phyloP scores from a whole-genome alignment of 2,888 invertebrate genomes.

The Pandemis corylana region DNA sequence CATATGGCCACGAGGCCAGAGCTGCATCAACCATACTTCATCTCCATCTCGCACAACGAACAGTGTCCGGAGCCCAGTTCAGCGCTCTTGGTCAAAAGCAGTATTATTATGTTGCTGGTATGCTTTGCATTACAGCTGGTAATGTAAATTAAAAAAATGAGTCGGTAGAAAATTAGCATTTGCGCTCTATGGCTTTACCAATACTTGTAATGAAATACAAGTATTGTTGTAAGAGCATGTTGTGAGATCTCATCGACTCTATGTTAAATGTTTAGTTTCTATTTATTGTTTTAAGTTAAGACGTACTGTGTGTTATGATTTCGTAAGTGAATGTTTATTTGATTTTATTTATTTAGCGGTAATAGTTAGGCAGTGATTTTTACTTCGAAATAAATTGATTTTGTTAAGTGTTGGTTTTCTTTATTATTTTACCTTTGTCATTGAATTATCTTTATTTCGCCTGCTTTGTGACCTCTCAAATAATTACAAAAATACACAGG shows the following conservation, averaged over 20 bases:
- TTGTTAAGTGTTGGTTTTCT: not conserved
- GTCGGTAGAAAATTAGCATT: not conserved
- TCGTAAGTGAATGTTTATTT: not conserved
- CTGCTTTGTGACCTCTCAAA: too few species aligned
- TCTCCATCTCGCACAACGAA: conserved; percentile 57
- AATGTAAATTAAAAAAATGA: conserved; percentile 45
- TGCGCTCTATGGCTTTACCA: not conserved
- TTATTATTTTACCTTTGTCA: not conserved
- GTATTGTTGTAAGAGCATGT: not conserved
- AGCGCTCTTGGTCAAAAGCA: conserved; percentile 63
- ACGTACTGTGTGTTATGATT: not conserved
- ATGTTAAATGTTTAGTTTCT: not conserved
- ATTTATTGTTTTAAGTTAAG: not conserved
- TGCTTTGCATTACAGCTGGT: conserved; percentile 60
- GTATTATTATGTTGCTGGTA: conserved; percentile 66
- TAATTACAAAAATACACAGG: too few species aligned
- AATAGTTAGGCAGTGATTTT: conserved; percentile 6
- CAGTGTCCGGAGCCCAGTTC: conserved; percentile 68
- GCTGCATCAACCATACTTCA: conserved; percentile 66
- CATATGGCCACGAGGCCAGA: conserved; percentile 58
- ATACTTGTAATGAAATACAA: not conserved
- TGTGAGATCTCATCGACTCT: conserved; percentile 13
- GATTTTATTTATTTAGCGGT: conserved; percentile 11
- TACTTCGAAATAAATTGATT: conserved; percentile 20
- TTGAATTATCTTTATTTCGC: too few species aligned